Evolutionary conservation across 2,888 invertebrate genomes (phyloP), one percentile per base, ranked within the genome.

Genomic region (Dimorphilus gyrociliatus): DNA sequence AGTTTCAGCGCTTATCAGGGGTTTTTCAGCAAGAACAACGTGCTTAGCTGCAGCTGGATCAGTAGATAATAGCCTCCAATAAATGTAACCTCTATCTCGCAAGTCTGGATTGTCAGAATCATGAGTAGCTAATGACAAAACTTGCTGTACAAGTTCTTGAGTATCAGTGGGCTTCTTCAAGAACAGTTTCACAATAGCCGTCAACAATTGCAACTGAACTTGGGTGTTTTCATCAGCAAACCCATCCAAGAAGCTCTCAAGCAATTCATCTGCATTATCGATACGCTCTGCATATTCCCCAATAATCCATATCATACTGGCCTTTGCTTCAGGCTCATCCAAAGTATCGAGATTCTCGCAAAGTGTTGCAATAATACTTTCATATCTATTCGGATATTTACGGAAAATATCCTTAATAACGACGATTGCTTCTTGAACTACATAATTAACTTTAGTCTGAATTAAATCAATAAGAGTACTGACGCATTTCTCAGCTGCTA

Each of bases 1-100:
- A 0, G 94, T 97, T 68, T 97, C 97, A 62, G 99, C 97, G 1
- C 90, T 90, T 56, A 97, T 99, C 32, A 99, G 71, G 1, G 97
- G 97, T 55, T 97, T 97, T 63, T 99, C 97, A 0, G 97, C 94
- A 27, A 97, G 67, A 1, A 99, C 94, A 19, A 97, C 94, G 63
- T 97, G 92, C 60, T 97, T 97, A 15, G 97, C 97, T 1, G 97
- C 97, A 4, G 88, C 92, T 0, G 97, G 97, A 68, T 99, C 97
- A 1, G 97, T 97, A 21, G 92, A 94, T 19, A 97, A 69, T 31
- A 97, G 71, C 26, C 97, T 76, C 97, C 97, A 99, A 67, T 99
- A 97, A 55, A 97, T 97, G 65, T 94, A 97, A 27, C 97, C 97
- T 40, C 97, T 78, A 62, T 97, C 97, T 36, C 97, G 71, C 23